phyloP scores from a whole-genome alignment of 1,140 invertebrate species.

The Bemisia tabaci region DNA sequence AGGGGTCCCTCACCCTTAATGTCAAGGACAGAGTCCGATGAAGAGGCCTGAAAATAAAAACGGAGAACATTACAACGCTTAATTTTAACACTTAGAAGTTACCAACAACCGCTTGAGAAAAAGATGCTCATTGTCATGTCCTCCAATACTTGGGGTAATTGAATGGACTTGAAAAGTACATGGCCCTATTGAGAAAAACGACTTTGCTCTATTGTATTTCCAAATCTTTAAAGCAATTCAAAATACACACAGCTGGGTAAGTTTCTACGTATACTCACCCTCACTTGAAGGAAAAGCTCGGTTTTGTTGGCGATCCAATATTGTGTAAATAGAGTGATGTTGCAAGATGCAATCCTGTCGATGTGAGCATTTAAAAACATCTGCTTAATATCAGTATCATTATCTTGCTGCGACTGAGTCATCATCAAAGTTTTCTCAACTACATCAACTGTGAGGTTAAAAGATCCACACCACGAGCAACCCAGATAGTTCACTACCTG shows the following conservation, averaged over 20 bases:
- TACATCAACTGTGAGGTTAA: slow-evolving; percentile 50
- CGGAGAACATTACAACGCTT: slow-evolving; percentile 6
- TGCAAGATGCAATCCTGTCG: slow-evolving; percentile 41
- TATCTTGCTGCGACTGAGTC: slow-evolving; percentile 43
- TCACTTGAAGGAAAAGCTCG: slow-evolving; percentile 56
- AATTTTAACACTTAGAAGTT: too few species aligned
- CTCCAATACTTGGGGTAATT: too few species aligned
- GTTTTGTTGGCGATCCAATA: slow-evolving; percentile 91
- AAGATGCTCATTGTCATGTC: too few species aligned
- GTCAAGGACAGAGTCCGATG: slow-evolving; percentile 49
- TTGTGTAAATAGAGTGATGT: slow-evolving; percentile 59
- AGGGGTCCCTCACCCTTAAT: slow-evolving; percentile 47
- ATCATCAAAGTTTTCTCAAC: slow-evolving; percentile 53
- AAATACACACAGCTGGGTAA: too few species aligned
- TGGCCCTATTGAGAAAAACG: too few species aligned
- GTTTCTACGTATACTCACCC: slow-evolving; percentile 49
- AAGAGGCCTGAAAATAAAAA: slow-evolving; percentile 40
- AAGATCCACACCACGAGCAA: slow-evolving; percentile 50
- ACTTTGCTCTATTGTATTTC: too few species aligned
- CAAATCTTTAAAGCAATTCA: too few species aligned
- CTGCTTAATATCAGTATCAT: slow-evolving; percentile 47
- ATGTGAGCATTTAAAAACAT: slow-evolving; percentile 50
- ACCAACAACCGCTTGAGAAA: too few species aligned
- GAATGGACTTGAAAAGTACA: too few species aligned
- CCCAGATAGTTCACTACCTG: slow-evolving; percentile 49